Conservation (phyloP, 1,140 invertebrate species). For the Drosophila athabasca region DNA sequence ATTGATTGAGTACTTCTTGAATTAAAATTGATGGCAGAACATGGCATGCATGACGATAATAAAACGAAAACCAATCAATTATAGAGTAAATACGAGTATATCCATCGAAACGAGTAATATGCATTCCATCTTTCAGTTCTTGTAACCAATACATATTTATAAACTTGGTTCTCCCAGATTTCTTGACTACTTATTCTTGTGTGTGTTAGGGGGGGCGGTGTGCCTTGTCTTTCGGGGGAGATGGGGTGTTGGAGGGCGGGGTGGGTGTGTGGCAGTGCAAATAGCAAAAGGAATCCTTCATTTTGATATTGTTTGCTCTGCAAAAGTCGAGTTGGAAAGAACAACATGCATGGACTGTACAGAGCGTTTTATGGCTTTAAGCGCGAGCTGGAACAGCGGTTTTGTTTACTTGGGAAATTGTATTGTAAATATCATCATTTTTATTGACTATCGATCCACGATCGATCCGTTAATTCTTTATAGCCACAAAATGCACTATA, state of each 20-base stretch:
- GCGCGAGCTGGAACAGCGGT: too few species aligned
- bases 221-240: constrained; percentile 2
- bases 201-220: neutral
- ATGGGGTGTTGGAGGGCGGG: neutral
- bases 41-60: constrained; percentile 34
- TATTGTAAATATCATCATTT: too few species aligned
- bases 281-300: constrained; percentile 32
- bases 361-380: constrained; percentile 19
- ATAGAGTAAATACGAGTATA: neutral
- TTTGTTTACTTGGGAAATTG: too few species aligned
- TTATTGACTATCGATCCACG: too few species aligned
- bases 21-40: constrained; percentile 42
- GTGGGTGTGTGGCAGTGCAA: constrained; percentile 17
- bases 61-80: neutral
- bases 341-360: constrained; percentile 35
- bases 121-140: constrained; percentile 1
- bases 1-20: constrained; percentile 13
- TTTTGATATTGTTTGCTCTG: constrained; percentile 30
- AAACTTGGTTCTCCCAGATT: neutral
- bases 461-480: neutral
- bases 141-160: neutral
- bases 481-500: constrained; percentile 24
- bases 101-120: too few species aligned
- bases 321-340: constrained; percentile 36
- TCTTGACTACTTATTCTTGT: constrained; percentile 1